phyloP scores from a whole-genome alignment of 2,797 vertebrate genomes.

The Diceros bicornis region DNA sequence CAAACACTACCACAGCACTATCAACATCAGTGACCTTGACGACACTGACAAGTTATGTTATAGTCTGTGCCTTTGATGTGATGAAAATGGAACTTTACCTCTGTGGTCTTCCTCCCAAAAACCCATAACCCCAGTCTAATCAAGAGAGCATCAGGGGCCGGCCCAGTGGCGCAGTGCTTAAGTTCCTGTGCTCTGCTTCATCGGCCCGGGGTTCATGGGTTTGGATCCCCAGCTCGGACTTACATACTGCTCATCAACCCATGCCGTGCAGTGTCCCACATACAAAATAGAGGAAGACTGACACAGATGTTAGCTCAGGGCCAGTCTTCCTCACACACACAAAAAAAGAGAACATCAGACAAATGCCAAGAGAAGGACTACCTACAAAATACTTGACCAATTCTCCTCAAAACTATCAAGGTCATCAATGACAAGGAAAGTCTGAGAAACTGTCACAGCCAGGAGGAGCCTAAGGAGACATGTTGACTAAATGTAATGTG shows the following conservation, averaged over 20 bases:
- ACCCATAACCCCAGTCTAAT: not conserved
- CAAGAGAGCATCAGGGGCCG: not conserved
- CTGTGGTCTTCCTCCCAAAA: not conserved
- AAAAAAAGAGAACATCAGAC: not conserved
- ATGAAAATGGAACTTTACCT: not conserved
- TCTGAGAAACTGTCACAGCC: not conserved
- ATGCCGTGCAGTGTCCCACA: too few relatives aligned
- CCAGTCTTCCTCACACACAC: too few relatives aligned
- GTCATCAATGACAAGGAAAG: not conserved
- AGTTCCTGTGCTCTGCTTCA: too few relatives aligned
- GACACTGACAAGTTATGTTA: not conserved
- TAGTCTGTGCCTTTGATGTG: not conserved
- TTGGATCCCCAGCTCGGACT: too few relatives aligned
- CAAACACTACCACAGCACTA: not conserved
- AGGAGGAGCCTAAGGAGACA: not conserved
- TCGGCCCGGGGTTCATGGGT: too few relatives aligned
- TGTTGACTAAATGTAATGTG: not conserved
- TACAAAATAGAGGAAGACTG: too few relatives aligned
- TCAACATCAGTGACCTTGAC: not conserved
- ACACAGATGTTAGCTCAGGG: not conserved
- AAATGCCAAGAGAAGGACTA: not conserved
- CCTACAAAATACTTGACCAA: not conserved
- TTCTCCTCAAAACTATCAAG: not conserved
- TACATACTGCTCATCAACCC: too few relatives aligned
- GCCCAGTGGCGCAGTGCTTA: too few relatives aligned